phyloP scores from a whole-genome alignment of 2,888 invertebrate species.

The Furcula furcula region DNA sequence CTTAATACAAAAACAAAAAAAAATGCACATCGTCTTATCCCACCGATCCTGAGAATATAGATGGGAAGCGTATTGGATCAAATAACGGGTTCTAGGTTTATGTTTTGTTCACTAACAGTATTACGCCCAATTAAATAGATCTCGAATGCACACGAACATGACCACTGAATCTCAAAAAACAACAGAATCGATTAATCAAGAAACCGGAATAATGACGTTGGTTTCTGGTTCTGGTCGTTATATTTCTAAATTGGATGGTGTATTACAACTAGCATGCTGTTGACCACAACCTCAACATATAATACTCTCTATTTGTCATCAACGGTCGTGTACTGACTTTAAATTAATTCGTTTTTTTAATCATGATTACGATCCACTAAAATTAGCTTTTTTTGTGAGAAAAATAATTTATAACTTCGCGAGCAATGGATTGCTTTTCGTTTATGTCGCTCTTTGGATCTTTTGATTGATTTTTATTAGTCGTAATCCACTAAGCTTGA shows the following conservation, averaged over 20 bases:
- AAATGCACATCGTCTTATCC: no score
- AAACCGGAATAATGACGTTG: slow-evolving; percentile 1
- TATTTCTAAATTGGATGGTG: slow-evolving; percentile 1
- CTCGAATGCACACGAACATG: not conserved
- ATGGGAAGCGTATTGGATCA: no score
- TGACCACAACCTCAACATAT: slow-evolving; percentile 7
- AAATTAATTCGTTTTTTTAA: slow-evolving; percentile 33
- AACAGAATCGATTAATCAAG: not conserved
- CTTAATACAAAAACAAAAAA: no score
- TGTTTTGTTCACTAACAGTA: not conserved
- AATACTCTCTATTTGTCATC: slow-evolving; percentile 29
- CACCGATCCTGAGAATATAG: no score
- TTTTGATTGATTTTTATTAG: slow-evolving; percentile 10
- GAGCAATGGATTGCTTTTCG: slow-evolving; percentile 2
- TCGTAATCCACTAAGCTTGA: slow-evolving; percentile 2
- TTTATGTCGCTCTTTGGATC: slow-evolving; percentile 3
- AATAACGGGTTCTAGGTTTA: no score
- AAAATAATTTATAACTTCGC: slow-evolving; percentile 24
- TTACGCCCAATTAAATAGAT: not conserved
- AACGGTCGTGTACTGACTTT: slow-evolving; percentile 28
- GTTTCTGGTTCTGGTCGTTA: not conserved
- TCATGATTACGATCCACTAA: slow-evolving; percentile 17
- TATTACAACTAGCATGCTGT: not conserved
- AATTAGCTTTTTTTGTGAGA: slow-evolving; percentile 21
- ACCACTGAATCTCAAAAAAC: not conserved